Evolutionary conservation across 2,113 vertebrate genomes (phyloP).

Genomic region (Chelonoidis abingdonii): DNA sequence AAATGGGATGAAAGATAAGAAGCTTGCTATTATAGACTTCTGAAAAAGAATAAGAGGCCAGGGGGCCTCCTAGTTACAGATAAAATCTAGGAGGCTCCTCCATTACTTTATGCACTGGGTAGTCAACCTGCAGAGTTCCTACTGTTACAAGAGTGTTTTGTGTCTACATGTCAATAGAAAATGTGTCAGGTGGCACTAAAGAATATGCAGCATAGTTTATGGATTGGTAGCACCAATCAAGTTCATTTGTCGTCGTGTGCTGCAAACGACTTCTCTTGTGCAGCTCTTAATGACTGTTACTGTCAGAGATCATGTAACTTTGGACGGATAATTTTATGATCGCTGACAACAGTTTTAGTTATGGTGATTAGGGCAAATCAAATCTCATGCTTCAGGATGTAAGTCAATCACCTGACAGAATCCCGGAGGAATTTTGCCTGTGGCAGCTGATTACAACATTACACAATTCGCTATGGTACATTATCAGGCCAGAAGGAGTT

Average conservation of each 20-base stretch:
- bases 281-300: neutral
- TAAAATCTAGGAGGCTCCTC: neutral
- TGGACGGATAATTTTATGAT: neutral
- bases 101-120: neutral
- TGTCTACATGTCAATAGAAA: neutral
- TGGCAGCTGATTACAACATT: neutral
- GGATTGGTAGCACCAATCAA: neutral
- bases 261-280: neutral
- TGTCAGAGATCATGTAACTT: neutral
- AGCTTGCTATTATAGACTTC: neutral
- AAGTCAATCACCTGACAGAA: neutral
- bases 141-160: neutral
- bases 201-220: neutral
- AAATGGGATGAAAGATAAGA: neutral
- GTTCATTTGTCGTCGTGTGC: neutral
- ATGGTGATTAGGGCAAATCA: neutral
- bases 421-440: neutral
- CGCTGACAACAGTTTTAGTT: neutral
- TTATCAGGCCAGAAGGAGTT: neutral
- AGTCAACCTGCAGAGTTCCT: neutral
- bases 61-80: neutral
- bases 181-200: neutral
- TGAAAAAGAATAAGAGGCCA: neutral
- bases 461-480: neutral
- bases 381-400: neutral